phyloP scores from a whole-genome alignment of 2,888 invertebrate species.

The Odontothrips loti region DNA sequence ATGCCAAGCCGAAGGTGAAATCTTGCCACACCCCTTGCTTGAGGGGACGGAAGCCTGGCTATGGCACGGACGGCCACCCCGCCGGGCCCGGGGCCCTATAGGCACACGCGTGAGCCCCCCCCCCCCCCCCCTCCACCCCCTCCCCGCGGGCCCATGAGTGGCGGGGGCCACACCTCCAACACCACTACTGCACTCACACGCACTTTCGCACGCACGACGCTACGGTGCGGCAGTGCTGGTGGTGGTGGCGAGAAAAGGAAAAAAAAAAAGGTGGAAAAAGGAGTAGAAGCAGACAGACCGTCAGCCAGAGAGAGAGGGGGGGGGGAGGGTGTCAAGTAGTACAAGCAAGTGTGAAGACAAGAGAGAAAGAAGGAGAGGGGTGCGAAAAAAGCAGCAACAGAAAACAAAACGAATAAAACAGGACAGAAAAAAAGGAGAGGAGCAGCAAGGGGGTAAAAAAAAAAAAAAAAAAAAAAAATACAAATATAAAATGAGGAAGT shows the following conservation, averaged over 20 bases:
- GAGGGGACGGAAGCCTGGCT: neutral
- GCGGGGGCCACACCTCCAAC: too few relatives aligned
- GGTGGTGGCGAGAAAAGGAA: neutral
- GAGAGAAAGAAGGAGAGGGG: neutral
- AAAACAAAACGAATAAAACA: neutral
- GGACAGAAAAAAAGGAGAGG: neutral
- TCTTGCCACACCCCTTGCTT: conserved; percentile 4
- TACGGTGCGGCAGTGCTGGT: conserved; percentile 35
- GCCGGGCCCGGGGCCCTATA: neutral
- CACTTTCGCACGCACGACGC: conserved; percentile 47
- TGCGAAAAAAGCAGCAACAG: neutral
- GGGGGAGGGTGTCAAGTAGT: neutral
- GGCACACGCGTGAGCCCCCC: neutral
- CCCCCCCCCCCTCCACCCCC: conserved; percentile 27
- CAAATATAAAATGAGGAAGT: too few relatives aligned
- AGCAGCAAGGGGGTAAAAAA: too few relatives aligned
- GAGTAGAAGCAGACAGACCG: neutral
- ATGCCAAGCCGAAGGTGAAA: conserved; percentile 26
- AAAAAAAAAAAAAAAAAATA: too few relatives aligned
- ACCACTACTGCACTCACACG: conserved; percentile 42
- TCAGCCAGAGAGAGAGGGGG: too few relatives aligned
- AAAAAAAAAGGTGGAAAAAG: neutral
- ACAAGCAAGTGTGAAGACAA: neutral
- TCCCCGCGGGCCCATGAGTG: conserved; percentile 41
- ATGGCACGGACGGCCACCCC: too few relatives aligned